Conservation (phyloP, 2,797 vertebrate genomes). For the Anguilla anguilla region DNA sequence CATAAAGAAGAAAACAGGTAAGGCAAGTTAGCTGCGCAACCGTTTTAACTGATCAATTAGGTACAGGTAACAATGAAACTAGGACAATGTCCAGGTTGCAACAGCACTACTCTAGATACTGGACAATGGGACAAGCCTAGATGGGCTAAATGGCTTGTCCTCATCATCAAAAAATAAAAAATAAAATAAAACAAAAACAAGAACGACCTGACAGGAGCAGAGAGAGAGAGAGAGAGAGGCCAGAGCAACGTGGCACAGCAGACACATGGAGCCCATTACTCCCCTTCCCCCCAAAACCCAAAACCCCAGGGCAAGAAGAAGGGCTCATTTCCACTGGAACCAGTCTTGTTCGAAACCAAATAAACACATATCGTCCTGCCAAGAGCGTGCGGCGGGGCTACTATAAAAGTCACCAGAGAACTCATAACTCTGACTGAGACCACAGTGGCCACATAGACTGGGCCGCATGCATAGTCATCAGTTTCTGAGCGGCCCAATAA, state of each 20-base stretch:
- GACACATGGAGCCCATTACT: slow-evolving; percentile 52
- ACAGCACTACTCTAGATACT: neutral
- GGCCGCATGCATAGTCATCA: neutral
- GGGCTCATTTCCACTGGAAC: slow-evolving; percentile 30
- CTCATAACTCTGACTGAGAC: slow-evolving; percentile 24
- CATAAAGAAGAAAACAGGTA: neutral
- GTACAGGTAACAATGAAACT: neutral
- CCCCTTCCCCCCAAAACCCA: slow-evolving; percentile 14
- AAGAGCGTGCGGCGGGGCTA: slow-evolving; percentile 40
- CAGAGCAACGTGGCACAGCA: slow-evolving; percentile 43
- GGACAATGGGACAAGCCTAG: neutral
- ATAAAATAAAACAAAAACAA: neutral
- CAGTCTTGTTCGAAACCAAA: slow-evolving; percentile 39
- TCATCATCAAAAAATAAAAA: neutral
- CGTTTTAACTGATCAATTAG: too few relatives aligned
- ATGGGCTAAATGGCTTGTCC: neutral
- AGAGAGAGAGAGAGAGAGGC: slow-evolving; percentile 1
- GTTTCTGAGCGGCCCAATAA: neutral
- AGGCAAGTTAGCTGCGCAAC: neutral
- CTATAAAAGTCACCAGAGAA: slow-evolving; percentile 36
- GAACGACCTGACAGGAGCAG: neutral
- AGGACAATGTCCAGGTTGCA: neutral
- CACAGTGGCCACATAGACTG: slow-evolving; percentile 22
- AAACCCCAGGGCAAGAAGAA: slow-evolving; percentile 25
- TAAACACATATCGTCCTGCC: slow-evolving; percentile 47